These are phyloP conservation scores for Drosophila hydei DNA, from an alignment of 1,140 invertebrate genomes.

Conservation along the genomic window DNA sequence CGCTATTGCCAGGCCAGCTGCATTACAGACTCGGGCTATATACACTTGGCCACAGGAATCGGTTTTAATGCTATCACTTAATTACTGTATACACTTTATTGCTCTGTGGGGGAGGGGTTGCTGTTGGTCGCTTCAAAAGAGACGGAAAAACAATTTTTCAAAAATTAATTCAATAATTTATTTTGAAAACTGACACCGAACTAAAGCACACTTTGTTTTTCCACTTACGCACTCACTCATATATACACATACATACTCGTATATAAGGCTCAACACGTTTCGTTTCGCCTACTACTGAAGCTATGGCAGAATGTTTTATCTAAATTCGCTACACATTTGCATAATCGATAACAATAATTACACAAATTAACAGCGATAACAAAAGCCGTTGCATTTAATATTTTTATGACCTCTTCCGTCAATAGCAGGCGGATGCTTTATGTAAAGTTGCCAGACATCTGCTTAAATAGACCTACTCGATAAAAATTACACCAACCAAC, in stretches of 20 bases:
- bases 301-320: not conserved
- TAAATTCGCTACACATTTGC: slow-evolving; percentile 8
- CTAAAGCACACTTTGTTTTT: slow-evolving; percentile 44
- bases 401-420: not conserved
- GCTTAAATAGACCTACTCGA: not conserved
- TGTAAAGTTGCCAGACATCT: not conserved
- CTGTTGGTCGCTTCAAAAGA: slow-evolving; percentile 29
- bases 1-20: slow-evolving; percentile 47
- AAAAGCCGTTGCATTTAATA: slow-evolving; percentile 4
- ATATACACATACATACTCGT: not conserved
- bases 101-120: not conserved
- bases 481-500: slow-evolving; percentile 13
- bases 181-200: slow-evolving; percentile 45
- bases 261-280: slow-evolving; percentile 19
- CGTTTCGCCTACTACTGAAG: slow-evolving; percentile 13
- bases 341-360: slow-evolving; percentile 21
- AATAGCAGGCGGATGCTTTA: not conserved
- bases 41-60: slow-evolving; percentile 9
- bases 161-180: slow-evolving; percentile 34
- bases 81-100: not conserved
- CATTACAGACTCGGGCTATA: slow-evolving; percentile 25
- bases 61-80: slow-evolving; percentile 5
- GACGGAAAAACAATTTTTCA: slow-evolving; percentile 27
- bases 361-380: slow-evolving; percentile 7
- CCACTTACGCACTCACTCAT: slow-evolving; percentile 18